Conservation (phyloP, 2,797 vertebrate genomes). For the Chelmon rostratus region DNA sequence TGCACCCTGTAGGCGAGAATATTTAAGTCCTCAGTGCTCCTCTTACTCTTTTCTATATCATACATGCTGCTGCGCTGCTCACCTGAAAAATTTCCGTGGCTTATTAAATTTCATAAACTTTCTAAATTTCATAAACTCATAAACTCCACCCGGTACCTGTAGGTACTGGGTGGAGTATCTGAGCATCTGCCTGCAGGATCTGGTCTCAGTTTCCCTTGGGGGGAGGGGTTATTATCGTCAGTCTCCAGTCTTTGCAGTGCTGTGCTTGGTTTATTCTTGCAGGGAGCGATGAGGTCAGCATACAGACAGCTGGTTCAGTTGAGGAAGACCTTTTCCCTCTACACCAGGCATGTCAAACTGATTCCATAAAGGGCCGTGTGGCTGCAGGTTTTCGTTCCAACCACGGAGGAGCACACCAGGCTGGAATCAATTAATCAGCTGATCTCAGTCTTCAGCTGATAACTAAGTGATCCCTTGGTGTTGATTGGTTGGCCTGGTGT, state of each 20-base stretch:
- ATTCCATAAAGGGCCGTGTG: too few relatives aligned
- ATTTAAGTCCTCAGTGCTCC: conserved; percentile 1
- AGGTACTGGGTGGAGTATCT: too few relatives aligned
- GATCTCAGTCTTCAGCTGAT: too few relatives aligned
- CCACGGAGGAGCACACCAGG: too few relatives aligned
- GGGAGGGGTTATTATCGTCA: not conserved
- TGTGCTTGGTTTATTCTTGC: not conserved
- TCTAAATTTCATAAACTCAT: conserved; percentile 11
- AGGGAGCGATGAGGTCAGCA: not conserved
- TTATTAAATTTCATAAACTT: conserved; percentile 15
- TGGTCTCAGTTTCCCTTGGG: not conserved
- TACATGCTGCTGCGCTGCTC: not conserved
- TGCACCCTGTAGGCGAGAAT: not conserved
- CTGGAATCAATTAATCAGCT: too few relatives aligned
- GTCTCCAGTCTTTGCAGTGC: not conserved
- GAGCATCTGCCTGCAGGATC: conserved; percentile 16
- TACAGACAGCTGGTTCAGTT: not conserved
- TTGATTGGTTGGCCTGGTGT: too few relatives aligned
- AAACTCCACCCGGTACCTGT: conserved; percentile 10
- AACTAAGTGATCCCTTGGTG: too few relatives aligned
- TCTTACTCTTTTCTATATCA: not conserved
- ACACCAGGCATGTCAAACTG: too few relatives aligned
- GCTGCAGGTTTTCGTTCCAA: too few relatives aligned
- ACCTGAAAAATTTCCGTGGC: not conserved
- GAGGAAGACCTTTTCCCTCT: not conserved